Evolutionary conservation across 2,797 vertebrate species (phyloP), one percentile per base, ranked within the genome.

Genomic region (Megaceryle alcyon): DNA sequence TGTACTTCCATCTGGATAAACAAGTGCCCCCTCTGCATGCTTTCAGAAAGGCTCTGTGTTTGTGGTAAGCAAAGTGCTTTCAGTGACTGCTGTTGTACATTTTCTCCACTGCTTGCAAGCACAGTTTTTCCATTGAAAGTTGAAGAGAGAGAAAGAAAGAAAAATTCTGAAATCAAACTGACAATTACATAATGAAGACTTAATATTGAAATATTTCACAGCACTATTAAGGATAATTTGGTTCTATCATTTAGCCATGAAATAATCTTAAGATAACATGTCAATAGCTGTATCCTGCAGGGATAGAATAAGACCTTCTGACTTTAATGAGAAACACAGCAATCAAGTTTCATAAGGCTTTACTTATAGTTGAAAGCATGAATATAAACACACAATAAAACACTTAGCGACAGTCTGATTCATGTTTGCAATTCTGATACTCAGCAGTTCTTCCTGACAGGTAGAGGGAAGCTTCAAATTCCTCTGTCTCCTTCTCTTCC

Each of bases 261-360:
- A 94, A 78, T 12, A 43, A 69, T 75, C 87, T 92, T 83, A 65
- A 93, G 95, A 89, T 83, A 91, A 66, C 65, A 85, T 92, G 51
- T 87, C 75, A 86, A 64, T 87, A 75, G 53, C 10, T 22, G 2
- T 73, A 51, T 88, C 43, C 78, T 71, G 57, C 37, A 69, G 82
- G 37, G 37, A 59, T 54, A 80, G 61, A 68, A 78, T 35, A 51
- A 28, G 64, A 72, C 49, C 26, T 91, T 94, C 82, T 70, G 56
- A 37, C 28, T 79, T 44, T 76, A 88, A 86, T 70, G 46, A 86
- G 92, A 68, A 91, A 69, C 7, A 14, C 41, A 72, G 43, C 59
- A 88, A 83, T 56, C 54, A 79, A 56, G 59, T 28, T 84, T 90
- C 28, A 5, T 76, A 86, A 72, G 22, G 19, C 73, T 90, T 79